These are phyloP conservation scores for Castor canadensis DNA, from an alignment of 2,113 vertebrate species.

Conservation along the genomic window DNA sequence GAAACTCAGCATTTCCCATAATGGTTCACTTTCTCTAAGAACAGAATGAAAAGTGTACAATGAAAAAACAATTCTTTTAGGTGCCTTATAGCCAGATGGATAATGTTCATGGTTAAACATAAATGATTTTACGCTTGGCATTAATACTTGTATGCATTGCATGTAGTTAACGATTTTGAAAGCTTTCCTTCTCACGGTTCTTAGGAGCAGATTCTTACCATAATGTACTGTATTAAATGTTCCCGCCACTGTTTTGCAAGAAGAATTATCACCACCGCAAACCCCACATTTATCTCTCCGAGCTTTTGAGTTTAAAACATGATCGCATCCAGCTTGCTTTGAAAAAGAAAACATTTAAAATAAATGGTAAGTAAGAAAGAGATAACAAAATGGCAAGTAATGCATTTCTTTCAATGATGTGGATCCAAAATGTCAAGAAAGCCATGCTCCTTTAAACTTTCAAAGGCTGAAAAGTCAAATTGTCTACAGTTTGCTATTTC, in stretches of 20 bases:
- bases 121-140: constrained; percentile 57
- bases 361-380: constrained; percentile 67
- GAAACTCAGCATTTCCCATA: constrained; percentile 53
- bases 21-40: constrained; percentile 51
- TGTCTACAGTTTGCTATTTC: not conserved
- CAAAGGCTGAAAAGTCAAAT: not conserved
- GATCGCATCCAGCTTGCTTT: constrained; percentile 99
- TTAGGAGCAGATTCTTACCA: constrained; percentile 87
- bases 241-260: constrained; percentile 96
- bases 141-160: constrained; percentile 64
- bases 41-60: not conserved
- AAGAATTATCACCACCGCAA: constrained; percentile 98
- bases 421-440: not conserved
- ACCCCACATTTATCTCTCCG: constrained; percentile 98
- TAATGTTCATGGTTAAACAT: not conserved
- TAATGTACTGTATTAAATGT: constrained; percentile 97
- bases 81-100: constrained; percentile 46
- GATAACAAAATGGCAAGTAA: not conserved
- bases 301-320: constrained; percentile 98
- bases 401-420: not conserved
- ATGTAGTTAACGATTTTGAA: constrained; percentile 63
- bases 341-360: constrained; percentile 81
- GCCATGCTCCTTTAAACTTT: not conserved
- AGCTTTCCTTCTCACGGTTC: constrained; percentile 58
- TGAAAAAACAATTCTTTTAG: constrained; percentile 55